Evolutionary conservation across 1,140 invertebrate species (phyloP).

Genomic region (Bombus haemorrhoidalis): DNA sequence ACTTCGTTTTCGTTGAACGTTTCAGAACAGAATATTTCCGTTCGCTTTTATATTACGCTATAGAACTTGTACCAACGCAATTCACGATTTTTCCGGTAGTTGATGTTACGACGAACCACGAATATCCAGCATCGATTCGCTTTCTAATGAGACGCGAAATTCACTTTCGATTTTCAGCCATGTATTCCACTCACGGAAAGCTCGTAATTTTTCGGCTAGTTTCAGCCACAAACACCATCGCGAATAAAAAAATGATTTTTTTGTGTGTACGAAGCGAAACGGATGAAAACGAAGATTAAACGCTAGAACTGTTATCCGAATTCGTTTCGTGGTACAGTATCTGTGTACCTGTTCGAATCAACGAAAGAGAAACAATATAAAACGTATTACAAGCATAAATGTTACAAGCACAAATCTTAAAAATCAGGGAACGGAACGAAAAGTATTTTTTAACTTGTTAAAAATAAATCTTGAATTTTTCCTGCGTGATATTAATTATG

Average conservation of each 20-base stretch:
- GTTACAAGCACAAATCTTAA: too few species aligned
- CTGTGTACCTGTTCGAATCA: background rate
- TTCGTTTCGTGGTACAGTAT: background rate
- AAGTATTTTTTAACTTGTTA: too few species aligned
- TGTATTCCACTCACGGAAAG: background rate
- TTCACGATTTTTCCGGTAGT: background rate
- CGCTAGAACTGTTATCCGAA: background rate
- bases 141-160: conserved; percentile 50
- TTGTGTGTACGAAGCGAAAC: background rate
- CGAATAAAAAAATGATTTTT: background rate
- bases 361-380: background rate
- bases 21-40: background rate
- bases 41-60: background rate
- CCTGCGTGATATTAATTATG: too few species aligned
- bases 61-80: background rate
- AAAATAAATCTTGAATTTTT: too few species aligned
- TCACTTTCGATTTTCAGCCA: conserved; percentile 51
- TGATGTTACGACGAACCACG: background rate
- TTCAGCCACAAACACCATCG: background rate
- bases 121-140: conserved; percentile 20
- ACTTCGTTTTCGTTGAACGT: background rate
- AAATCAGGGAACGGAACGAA: too few species aligned
- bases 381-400: background rate
- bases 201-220: background rate
- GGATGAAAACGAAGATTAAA: background rate